Percentiles rank a stretch among this genome's conserved stretches.
These are phyloP conservation scores for Geopemphigus sp. DNA, from an alignment of 1,140 invertebrate species.

Conservation along the genomic window DNA sequence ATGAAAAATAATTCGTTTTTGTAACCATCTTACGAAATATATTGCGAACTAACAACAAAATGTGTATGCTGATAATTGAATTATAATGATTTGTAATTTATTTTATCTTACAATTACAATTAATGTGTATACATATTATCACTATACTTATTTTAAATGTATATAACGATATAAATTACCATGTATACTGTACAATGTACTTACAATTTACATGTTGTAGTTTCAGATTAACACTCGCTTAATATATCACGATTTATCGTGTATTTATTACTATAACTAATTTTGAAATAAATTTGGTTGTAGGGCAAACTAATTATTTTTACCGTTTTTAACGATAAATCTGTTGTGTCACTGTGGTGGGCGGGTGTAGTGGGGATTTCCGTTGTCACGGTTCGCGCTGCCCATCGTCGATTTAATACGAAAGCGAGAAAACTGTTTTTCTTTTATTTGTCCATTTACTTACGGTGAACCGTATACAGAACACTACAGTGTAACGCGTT, in stretches of 20 bases:
- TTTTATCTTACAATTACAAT: neutral
- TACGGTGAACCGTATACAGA: too few relatives aligned
- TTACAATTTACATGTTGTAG: neutral
- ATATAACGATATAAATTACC: neutral
- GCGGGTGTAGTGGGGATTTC: too few relatives aligned
- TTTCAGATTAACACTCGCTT: too few relatives aligned
- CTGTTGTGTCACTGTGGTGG: neutral
- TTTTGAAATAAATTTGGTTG: neutral
- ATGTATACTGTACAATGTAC: neutral
- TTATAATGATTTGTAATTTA: neutral
- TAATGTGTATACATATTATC: neutral
- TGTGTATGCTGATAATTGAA: too few relatives aligned
- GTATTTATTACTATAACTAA: neutral
- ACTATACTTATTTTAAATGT: neutral
- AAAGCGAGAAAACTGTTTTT: neutral
- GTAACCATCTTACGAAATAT: too few relatives aligned
- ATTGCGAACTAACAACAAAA: too few relatives aligned
- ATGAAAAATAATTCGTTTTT: too few relatives aligned
- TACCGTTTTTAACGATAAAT: too few relatives aligned
- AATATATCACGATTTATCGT: neutral
- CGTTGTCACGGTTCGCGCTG: conserved; percentile 5
- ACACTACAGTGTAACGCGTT: neutral
- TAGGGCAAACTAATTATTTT: neutral
- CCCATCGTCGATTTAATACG: neutral
- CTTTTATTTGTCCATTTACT: neutral